Percentiles rank a stretch among this genome's conserved stretches.
Conservation (phyloP, 2,888 invertebrate genomes). For the Drosophila pseudotalamancana region DNA sequence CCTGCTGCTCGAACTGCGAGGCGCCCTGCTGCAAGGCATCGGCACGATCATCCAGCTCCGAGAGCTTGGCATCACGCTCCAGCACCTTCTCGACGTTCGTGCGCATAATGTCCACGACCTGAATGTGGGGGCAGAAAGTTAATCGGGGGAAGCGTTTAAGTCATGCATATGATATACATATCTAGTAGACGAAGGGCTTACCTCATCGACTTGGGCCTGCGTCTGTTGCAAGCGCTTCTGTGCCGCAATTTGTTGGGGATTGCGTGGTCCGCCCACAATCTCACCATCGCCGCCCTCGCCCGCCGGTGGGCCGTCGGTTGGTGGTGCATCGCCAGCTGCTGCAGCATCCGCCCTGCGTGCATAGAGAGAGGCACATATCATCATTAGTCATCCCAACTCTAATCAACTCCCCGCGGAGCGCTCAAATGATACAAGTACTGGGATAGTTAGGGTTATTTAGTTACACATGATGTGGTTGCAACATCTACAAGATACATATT, state of each 20-base stretch:
- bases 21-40: slow-evolving; percentile 97
- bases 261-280: slow-evolving; percentile 93
- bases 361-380: neutral
- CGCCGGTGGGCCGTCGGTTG: slow-evolving; percentile 88
- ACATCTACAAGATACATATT: slow-evolving; percentile 13
- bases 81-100: slow-evolving; percentile 98
- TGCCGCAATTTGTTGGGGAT: slow-evolving; percentile 93
- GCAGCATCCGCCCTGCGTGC: slow-evolving; percentile 82
- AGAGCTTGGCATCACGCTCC: slow-evolving; percentile 97
- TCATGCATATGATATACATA: too few species aligned
- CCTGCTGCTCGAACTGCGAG: slow-evolving; percentile 98
- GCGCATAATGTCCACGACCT: slow-evolving; percentile 97
- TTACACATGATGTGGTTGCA: slow-evolving; percentile 42
- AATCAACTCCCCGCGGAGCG: slow-evolving; percentile 71
- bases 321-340: slow-evolving; percentile 83
- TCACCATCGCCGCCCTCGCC: slow-evolving; percentile 89
- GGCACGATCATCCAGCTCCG: slow-evolving; percentile 97
- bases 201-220: slow-evolving; percentile 94
- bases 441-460: slow-evolving; percentile 22
- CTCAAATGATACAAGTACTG: slow-evolving; percentile 62
- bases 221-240: slow-evolving; percentile 93
- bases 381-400: slow-evolving; percentile 41
- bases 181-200: slow-evolving; percentile 58
- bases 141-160: neutral
- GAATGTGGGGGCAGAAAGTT: neutral